Conservation (phyloP, 2,888 invertebrate species). For the Thalpophila matura region DNA sequence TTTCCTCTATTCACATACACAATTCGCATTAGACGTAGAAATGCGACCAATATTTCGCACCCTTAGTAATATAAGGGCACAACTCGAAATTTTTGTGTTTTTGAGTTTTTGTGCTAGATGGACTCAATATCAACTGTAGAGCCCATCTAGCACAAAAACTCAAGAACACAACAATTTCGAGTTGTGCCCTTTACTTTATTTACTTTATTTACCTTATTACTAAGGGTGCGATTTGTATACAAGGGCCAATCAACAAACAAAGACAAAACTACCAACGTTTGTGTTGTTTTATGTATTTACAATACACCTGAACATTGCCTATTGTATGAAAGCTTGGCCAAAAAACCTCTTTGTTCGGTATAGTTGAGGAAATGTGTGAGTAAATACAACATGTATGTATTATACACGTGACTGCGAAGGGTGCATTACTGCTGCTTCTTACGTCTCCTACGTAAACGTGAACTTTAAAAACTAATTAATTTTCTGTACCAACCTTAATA, state of each 20-base stretch:
- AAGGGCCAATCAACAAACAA: slow-evolving; percentile 7
- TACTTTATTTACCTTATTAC: too few relatives aligned
- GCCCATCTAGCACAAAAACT: too few relatives aligned
- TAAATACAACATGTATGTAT: slow-evolving; percentile 30
- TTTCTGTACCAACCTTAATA: slow-evolving; percentile 2
- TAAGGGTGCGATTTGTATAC: too few relatives aligned
- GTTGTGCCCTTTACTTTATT: too few relatives aligned
- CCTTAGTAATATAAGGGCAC: too few relatives aligned
- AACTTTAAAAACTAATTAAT: slow-evolving; percentile 17
- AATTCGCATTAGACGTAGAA: neutral
- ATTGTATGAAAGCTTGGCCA: slow-evolving; percentile 28
- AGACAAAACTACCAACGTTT: slow-evolving; percentile 15
- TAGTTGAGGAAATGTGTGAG: slow-evolving; percentile 45
- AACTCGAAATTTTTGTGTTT: too few relatives aligned
- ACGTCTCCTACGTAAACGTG: slow-evolving; percentile 31
- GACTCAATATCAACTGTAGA: too few relatives aligned
- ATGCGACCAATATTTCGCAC: slow-evolving; percentile 31
- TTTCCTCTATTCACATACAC: neutral
- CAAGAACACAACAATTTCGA: too few relatives aligned
- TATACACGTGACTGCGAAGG: slow-evolving; percentile 49
- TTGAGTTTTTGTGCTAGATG: too few relatives aligned
- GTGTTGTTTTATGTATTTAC: slow-evolving; percentile 27
- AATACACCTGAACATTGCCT: slow-evolving; percentile 26
- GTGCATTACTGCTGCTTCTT: slow-evolving; percentile 49
- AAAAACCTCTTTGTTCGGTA: slow-evolving; percentile 53